These are phyloP conservation scores for Eupithecia pulchellata DNA, from an alignment of 2,888 invertebrate species.

Conservation along the genomic window DNA sequence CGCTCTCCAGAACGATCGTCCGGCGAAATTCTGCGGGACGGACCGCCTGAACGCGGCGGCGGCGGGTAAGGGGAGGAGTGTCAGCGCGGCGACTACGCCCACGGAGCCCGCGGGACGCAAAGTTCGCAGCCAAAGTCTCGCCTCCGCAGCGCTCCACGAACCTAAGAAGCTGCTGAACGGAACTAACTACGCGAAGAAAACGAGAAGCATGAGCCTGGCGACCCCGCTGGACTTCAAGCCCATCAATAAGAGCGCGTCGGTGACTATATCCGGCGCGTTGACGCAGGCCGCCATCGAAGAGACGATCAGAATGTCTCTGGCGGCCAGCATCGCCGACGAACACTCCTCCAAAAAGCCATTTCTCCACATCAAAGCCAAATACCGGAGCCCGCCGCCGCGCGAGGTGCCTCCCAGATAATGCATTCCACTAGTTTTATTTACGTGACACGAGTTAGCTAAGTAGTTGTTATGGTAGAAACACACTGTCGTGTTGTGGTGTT, in stretches of 20 bases:
- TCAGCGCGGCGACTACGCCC: slow-evolving; percentile 64
- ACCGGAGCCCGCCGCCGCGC: slow-evolving; percentile 88
- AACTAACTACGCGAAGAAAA: slow-evolving; percentile 65
- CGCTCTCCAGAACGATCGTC: slow-evolving; percentile 61
- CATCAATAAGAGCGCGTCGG: slow-evolving; percentile 63
- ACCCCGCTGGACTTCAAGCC: slow-evolving; percentile 60
- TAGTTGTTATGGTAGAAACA: neutral
- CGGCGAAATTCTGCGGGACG: slow-evolving; percentile 65
- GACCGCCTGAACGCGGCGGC: slow-evolving; percentile 62
- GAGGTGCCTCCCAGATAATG: slow-evolving; percentile 86
- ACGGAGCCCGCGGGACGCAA: slow-evolving; percentile 55
- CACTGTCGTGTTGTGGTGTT: neutral
- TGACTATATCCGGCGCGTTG: slow-evolving; percentile 60
- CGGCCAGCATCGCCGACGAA: slow-evolving; percentile 72
- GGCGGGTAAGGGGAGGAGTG: slow-evolving; percentile 53
- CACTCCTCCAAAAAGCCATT: slow-evolving; percentile 81
- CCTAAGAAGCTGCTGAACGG: slow-evolving; percentile 58
- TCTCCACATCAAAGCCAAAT: slow-evolving; percentile 90
- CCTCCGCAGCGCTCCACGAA: slow-evolving; percentile 69
- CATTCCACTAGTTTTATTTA: slow-evolving; percentile 71
- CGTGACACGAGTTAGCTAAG: neutral
- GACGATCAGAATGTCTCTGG: slow-evolving; percentile 75
- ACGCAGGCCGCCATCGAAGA: slow-evolving; percentile 82
- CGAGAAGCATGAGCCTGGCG: slow-evolving; percentile 78
- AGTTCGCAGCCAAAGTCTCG: slow-evolving; percentile 75